These are phyloP conservation scores for Piaya cayana DNA, from an alignment of 2,113 vertebrate genomes.

Conservation along the genomic window DNA sequence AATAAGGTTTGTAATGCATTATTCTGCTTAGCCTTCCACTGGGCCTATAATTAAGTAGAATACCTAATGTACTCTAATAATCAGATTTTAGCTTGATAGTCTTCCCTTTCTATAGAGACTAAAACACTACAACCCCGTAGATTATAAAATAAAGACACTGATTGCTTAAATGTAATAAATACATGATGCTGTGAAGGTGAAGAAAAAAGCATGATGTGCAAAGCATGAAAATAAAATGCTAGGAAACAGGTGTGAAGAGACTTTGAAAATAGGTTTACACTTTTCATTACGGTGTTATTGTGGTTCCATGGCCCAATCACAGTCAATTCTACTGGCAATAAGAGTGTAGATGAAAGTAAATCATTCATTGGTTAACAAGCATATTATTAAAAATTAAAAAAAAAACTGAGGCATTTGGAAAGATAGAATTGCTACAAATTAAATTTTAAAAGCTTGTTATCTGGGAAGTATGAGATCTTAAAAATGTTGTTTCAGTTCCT, in stretches of 20 bases:
- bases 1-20: slow-evolving; percentile 21
- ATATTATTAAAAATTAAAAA: slow-evolving; percentile 2
- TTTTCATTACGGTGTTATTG: neutral
- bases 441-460: slow-evolving; percentile 6
- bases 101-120: neutral
- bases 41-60: slow-evolving; percentile 26
- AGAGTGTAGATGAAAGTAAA: slow-evolving; percentile 13
- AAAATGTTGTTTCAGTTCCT: slow-evolving; percentile 3
- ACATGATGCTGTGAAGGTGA: neutral
- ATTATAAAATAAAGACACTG: slow-evolving; percentile 24
- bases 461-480: neutral
- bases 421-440: slow-evolving; percentile 11
- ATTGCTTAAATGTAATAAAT: slow-evolving; percentile 2
- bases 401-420: neutral
- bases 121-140: neutral
- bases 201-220: neutral
- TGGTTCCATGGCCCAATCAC: neutral
- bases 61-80: slow-evolving; percentile 51
- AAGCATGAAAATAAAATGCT: slow-evolving; percentile 6
- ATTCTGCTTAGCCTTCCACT: slow-evolving; percentile 14
- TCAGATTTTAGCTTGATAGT: slow-evolving; percentile 32
- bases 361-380: neutral
- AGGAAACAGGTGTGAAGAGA: neutral
- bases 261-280: neutral
- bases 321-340: neutral